A percentile compares a stretch with the other conserved stretches of the same genome.
phyloP scores from a whole-genome alignment of 2,797 vertebrate genomes.

The Gobio occitaniae region DNA sequence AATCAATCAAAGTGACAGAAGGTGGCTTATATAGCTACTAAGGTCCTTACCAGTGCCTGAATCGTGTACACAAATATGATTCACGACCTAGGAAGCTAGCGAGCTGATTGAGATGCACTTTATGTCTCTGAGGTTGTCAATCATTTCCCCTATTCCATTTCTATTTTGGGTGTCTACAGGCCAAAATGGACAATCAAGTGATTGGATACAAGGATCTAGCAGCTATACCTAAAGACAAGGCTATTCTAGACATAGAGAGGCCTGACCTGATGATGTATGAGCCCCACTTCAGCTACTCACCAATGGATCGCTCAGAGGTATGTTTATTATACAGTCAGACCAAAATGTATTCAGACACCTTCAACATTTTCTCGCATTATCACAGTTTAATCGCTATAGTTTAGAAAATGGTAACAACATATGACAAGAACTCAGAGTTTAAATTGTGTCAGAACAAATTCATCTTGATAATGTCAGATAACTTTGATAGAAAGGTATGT shows the following conservation, averaged over 20 bases:
- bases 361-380: too few species aligned
- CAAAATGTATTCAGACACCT: too few species aligned
- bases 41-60: not conserved
- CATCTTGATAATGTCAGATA: too few species aligned
- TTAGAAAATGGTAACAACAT: too few species aligned
- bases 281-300: constrained; percentile 87
- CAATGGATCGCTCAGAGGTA: constrained; percentile 81
- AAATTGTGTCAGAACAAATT: too few species aligned
- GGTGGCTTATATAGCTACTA: too few species aligned
- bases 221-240: constrained; percentile 92
- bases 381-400: too few species aligned
- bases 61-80: not conserved
- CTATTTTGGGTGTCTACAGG: constrained; percentile 71
- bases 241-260: constrained; percentile 94
- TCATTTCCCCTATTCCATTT: not conserved
- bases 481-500: too few species aligned
- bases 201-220: constrained; percentile 94
- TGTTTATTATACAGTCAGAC: not conserved
- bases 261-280: constrained; percentile 96
- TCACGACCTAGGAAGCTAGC: not conserved
- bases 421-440: too few species aligned
- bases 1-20: too few species aligned
- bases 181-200: constrained; percentile 88
- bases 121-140: not conserved
- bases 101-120: not conserved